phyloP scores from a whole-genome alignment of 2,797 vertebrate species.

The Eurystomus glaucurus region DNA sequence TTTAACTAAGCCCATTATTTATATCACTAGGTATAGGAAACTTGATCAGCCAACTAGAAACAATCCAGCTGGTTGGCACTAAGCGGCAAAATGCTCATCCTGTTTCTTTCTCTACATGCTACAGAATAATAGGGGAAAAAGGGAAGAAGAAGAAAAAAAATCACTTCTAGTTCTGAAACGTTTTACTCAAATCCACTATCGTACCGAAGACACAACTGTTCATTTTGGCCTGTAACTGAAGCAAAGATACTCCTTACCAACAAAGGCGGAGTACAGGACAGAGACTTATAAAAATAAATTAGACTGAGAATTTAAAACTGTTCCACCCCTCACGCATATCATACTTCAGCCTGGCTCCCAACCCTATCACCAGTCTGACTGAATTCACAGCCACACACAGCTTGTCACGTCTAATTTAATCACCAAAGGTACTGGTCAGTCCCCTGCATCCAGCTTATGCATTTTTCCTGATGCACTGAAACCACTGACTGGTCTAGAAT shows the following conservation, averaged over 20 bases:
- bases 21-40: conserved; percentile 30
- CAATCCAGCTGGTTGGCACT: conserved; percentile 49
- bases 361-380: accelerated
- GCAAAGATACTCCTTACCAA: background rate
- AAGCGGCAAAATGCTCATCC: conserved; percentile 37
- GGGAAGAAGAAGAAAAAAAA: accelerated
- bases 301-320: background rate
- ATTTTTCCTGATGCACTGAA: background rate
- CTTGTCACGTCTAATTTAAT: accelerated
- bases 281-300: background rate
- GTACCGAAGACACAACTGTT: background rate
- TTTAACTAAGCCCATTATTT: conserved; percentile 65
- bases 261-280: background rate
- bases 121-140: background rate
- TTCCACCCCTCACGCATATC: accelerated
- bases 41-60: conserved; percentile 44
- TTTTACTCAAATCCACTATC: background rate
- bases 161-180: background rate
- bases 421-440: background rate
- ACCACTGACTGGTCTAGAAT: accelerated
- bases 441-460: accelerated
- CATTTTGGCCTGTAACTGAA: background rate
- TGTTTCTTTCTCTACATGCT: background rate
- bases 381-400: background rate
- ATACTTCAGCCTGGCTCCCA: background rate